Base-by-base conservation (phyloP, 2,888 invertebrate species). In the Anoncus sp. region DNA sequence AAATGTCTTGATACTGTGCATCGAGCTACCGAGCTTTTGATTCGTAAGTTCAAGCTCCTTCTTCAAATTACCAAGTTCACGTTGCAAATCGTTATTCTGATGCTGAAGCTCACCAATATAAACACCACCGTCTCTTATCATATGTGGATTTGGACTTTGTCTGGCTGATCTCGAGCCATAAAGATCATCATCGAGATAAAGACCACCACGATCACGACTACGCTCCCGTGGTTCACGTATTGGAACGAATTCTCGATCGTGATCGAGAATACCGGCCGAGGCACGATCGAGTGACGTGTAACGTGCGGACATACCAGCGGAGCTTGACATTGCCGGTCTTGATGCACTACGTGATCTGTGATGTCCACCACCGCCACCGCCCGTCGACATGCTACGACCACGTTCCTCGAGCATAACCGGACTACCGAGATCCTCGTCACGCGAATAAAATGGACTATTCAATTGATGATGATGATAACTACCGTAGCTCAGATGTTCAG, bases 1-100 rank as follows among this genome's bases (percentile, higher is more conserved):
- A 93, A 99, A 99, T 71, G 99, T 99, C 93, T 99, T 99, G 92
- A 99, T 99, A 92, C 98, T 98, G 93, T 99, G 99, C 99, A 99
- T 99, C 88, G 97, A 98, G 90, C 98, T 98, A 91, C 98, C 98
- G 87, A 99, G 94, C 92, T 99, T 99, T 93, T 99, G 98, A 92
- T 98, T 98, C 84, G 98, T 98, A 90, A 98, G 93, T 93, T 98
- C 98, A 89, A 98, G 94, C 91, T 98, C 98, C 91, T 98, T 97
- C 92, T 98, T 98, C 84, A 98, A 94, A 91, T 97, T 97, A 66
- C 95, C 95, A 90, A 98, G 94, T 91, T 99, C 98, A 82, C 97
- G 94, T 90, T 98, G 98, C 85, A 99, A 93, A 92, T 99, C 98
- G 88, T 97, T 96, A 92, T 98, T 97, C 93, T 98, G 98, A 90